phyloP scores from a whole-genome alignment of 2,113 vertebrate species.

The western clawed frog (Xenopus tropicalis) region DNA sequence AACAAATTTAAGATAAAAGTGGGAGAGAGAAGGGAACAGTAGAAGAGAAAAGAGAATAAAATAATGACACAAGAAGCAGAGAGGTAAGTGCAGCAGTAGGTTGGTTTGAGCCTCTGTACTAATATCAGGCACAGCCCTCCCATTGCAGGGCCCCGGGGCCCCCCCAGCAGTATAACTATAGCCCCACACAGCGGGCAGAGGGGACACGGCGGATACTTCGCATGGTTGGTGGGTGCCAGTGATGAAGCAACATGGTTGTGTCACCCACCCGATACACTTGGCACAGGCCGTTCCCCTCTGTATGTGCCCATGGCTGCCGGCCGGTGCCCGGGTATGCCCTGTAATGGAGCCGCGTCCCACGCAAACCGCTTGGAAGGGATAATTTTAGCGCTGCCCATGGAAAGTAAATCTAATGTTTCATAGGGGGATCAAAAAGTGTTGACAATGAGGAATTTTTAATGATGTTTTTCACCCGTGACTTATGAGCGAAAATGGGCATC shows the following conservation, averaged over 20 bases:
- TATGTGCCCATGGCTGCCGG: constrained; percentile 36
- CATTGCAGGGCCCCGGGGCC: no score
- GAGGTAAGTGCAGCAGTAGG: no score
- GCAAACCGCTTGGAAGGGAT: neutral
- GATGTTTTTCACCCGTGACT: neutral
- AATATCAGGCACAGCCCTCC: no score
- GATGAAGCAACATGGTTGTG: neutral
- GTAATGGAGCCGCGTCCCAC: constrained; percentile 41
- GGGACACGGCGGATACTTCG: neutral
- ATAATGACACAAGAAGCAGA: no score
- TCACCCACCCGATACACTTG: constrained; percentile 22
- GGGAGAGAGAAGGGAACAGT: no score
- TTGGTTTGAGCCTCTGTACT: no score
- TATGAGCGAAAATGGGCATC: neutral
- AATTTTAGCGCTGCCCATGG: neutral
- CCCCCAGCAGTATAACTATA: no score
- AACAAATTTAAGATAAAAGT: no score
- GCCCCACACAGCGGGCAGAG: no score
- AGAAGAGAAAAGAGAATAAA: no score
- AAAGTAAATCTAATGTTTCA: constrained; percentile 2
- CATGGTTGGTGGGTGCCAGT: neutral
- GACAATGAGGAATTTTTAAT: constrained; percentile 24
- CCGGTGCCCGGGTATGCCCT: constrained; percentile 20
- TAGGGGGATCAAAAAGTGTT: constrained; percentile 28
- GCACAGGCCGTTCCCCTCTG: neutral